phyloP scores from a whole-genome alignment of 1,140 invertebrate genomes.

The Bacillus rossius region DNA sequence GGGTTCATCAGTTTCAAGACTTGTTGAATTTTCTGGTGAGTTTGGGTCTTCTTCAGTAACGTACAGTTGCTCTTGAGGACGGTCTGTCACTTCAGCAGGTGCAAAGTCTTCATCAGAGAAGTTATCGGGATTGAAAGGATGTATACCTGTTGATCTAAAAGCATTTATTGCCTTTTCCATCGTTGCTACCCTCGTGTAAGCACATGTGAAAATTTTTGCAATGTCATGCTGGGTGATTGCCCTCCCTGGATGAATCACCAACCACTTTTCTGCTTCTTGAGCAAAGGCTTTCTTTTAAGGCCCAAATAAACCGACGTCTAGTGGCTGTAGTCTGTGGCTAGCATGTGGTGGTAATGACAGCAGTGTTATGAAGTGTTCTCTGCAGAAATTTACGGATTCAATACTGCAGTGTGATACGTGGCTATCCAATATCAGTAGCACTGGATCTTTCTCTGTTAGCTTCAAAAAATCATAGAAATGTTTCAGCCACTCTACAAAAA shows the following conservation, averaged over 20 bases:
- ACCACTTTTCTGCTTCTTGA: slow-evolving; percentile 26
- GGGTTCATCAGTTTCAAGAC: no score
- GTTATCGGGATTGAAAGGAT: slow-evolving; percentile 33
- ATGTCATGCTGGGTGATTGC: slow-evolving; percentile 28
- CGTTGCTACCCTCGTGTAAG: slow-evolving; percentile 34
- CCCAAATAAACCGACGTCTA: background rate
- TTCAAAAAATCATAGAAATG: slow-evolving; percentile 21
- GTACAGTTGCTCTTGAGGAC: no score
- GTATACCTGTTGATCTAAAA: slow-evolving; percentile 38
- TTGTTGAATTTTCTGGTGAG: no score
- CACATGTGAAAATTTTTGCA: slow-evolving; percentile 26
- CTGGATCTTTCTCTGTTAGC: slow-evolving; percentile 22
- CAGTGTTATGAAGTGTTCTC: background rate
- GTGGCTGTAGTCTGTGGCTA: background rate
- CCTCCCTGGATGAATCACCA: slow-evolving; percentile 10
- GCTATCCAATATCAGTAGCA: slow-evolving; percentile 24
- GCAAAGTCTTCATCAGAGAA: slow-evolving; percentile 31
- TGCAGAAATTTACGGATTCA: slow-evolving; percentile 17
- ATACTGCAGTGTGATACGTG: slow-evolving; percentile 16
- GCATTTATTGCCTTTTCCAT: slow-evolving; percentile 36
- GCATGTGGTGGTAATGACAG: slow-evolving; percentile 1
- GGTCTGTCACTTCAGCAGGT: no score
- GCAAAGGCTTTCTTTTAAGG: slow-evolving; percentile 17
- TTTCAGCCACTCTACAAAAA: slow-evolving; percentile 20
- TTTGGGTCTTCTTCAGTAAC: no score